Conservation (phyloP, 2,888 invertebrate genomes). For the Oligia strigilis region DNA sequence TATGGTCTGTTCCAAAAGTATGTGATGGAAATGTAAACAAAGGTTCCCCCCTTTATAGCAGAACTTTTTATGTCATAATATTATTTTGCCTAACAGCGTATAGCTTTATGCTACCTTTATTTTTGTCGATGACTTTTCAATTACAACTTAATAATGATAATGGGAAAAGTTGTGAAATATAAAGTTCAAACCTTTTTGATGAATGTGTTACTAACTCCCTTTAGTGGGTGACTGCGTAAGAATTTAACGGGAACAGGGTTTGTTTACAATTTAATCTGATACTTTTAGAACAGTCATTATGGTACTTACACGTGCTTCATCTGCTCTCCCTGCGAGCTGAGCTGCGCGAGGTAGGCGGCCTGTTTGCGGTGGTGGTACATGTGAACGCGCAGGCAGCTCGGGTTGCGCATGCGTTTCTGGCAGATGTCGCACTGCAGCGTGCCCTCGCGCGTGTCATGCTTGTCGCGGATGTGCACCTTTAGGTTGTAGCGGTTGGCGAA, state of each 20-base stretch:
- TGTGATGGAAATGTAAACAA: neutral
- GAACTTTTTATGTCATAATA: no score
- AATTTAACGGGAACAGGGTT: neutral
- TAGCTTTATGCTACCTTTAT: neutral
- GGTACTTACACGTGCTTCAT: slow-evolving; percentile 36
- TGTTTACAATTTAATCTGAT: neutral
- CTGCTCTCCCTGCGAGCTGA: slow-evolving; percentile 74
- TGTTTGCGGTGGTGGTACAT: slow-evolving; percentile 92
- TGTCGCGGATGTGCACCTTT: slow-evolving; percentile 93
- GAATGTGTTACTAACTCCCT: neutral
- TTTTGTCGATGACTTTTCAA: neutral
- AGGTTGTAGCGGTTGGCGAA: slow-evolving; percentile 93
- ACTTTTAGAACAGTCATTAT: neutral
- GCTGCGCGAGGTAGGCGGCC: slow-evolving; percentile 86
- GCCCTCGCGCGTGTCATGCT: slow-evolving; percentile 92
- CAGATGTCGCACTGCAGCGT: slow-evolving; percentile 93
- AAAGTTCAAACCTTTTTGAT: neutral
- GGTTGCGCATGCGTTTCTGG: slow-evolving; percentile 92
- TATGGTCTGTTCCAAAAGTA: neutral
- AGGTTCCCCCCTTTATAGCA: no score
- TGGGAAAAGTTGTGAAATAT: neutral
- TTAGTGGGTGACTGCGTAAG: neutral
- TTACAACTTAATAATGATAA: neutral
- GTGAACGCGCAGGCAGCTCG: slow-evolving; percentile 91
- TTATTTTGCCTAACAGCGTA: no score